These are phyloP conservation scores for Vidua macroura DNA, from an alignment of 2,113 vertebrate genomes.

Conservation along the genomic window DNA sequence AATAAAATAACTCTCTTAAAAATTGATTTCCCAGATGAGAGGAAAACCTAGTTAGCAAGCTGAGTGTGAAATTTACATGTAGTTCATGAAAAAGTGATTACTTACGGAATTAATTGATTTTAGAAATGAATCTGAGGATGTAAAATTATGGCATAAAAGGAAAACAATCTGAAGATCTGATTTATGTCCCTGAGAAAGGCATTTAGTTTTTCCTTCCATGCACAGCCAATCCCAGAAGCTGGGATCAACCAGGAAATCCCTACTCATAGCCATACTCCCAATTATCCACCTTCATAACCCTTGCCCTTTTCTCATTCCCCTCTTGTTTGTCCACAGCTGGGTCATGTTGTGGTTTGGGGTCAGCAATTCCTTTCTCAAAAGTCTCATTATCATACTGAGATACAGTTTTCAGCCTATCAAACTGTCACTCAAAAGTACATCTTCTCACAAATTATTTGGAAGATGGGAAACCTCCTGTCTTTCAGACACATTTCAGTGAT, in stretches of 20 bases:
- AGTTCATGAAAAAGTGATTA: constrained; percentile 62
- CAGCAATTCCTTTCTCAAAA: neutral
- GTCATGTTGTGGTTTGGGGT: neutral
- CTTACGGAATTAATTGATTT: constrained; percentile 61
- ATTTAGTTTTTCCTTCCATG: neutral
- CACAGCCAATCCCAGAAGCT: neutral
- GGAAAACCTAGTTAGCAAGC: constrained; percentile 58
- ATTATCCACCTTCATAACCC: neutral
- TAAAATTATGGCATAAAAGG: neutral
- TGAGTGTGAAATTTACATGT: constrained; percentile 66
- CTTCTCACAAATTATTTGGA: neutral
- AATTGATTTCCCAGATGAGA: constrained; percentile 68
- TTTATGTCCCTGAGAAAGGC: neutral
- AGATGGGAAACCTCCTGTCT: rapidly evolving
- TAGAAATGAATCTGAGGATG: constrained; percentile 35
- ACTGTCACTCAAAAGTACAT: neutral
- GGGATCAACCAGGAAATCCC: neutral
- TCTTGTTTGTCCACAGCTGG: neutral
- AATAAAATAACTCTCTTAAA: constrained; percentile 60
- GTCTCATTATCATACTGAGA: neutral
- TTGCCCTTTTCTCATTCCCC: neutral
- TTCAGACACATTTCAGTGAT: neutral
- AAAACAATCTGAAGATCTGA: constrained; percentile 4
- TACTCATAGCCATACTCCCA: neutral
- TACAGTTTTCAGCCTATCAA: neutral